Evolutionary conservation across 2,113 vertebrate species (phyloP).

Genomic region (Oryzias woworae): DNA sequence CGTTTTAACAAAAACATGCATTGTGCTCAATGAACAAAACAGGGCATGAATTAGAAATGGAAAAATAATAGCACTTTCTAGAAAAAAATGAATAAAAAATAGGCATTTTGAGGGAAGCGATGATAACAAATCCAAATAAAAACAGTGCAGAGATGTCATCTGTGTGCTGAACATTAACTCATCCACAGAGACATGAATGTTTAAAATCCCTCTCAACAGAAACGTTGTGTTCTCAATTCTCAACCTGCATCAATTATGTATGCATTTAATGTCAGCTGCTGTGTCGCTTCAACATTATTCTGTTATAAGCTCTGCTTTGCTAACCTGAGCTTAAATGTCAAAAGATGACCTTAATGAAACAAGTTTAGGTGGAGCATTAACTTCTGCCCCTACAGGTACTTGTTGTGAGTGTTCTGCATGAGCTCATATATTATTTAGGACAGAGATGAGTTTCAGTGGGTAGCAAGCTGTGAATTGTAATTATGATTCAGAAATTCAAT

Average conservation of each 20-base stretch:
- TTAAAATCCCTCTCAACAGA: conserved; percentile 4
- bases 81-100: background rate
- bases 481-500: conserved; percentile 1
- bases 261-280: conserved; percentile 21
- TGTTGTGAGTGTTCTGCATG: background rate
- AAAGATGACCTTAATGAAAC: conserved; percentile 64
- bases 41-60: conserved; percentile 8
- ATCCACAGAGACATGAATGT: conserved; percentile 7
- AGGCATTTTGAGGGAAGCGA: conserved; percentile 5
- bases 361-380: conserved; percentile 36
- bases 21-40: conserved; percentile 14
- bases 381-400: conserved; percentile 33
- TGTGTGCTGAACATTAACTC: background rate
- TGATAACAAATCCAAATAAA: conserved; percentile 10
- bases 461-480: conserved; percentile 3
- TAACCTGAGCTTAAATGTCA: conserved; percentile 63
- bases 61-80: conserved; percentile 19
- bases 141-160: background rate
- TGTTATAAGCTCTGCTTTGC: conserved; percentile 51
- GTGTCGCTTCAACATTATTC: conserved; percentile 51
- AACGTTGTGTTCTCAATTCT: conserved; percentile 41
- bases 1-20: conserved; percentile 19
- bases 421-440: conserved; percentile 44
- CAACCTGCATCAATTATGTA: conserved; percentile 63
- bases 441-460: background rate